Conservation (phyloP, 2,797 vertebrate genomes). For the Balearica regulorum region DNA sequence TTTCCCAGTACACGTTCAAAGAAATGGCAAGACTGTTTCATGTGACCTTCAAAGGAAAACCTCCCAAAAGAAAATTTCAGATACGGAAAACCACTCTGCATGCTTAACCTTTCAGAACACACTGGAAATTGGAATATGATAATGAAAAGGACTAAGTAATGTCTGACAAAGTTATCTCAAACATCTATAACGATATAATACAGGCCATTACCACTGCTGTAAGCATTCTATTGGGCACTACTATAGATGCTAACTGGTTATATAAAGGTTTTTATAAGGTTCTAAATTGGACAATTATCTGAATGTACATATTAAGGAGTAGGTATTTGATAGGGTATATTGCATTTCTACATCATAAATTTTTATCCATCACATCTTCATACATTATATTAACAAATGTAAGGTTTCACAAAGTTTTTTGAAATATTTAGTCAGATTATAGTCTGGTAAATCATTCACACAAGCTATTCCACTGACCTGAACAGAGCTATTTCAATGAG, state of each 20-base stretch:
- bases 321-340: background rate
- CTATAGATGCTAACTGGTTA: background rate
- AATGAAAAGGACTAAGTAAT: background rate
- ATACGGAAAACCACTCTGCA: background rate
- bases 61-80: background rate
- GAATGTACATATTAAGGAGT: background rate
- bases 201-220: background rate
- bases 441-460: background rate
- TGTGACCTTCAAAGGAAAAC: background rate
- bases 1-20: background rate
- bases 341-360: constrained; percentile 2
- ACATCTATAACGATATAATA: background rate
- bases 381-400: background rate
- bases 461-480: background rate
- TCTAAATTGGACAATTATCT: background rate
- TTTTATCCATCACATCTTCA: background rate
- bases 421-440: background rate
- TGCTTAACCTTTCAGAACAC: background rate
- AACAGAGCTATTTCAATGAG: background rate
- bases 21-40: background rate
- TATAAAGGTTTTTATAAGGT: background rate
- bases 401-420: background rate
- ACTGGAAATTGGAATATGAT: background rate
- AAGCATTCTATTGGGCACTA: background rate
- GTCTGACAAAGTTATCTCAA: background rate